Percentiles rank a stretch among this genome's conserved stretches.
Conservation (phyloP, 2,797 vertebrate genomes). For the Ataeniobius toweri region DNA sequence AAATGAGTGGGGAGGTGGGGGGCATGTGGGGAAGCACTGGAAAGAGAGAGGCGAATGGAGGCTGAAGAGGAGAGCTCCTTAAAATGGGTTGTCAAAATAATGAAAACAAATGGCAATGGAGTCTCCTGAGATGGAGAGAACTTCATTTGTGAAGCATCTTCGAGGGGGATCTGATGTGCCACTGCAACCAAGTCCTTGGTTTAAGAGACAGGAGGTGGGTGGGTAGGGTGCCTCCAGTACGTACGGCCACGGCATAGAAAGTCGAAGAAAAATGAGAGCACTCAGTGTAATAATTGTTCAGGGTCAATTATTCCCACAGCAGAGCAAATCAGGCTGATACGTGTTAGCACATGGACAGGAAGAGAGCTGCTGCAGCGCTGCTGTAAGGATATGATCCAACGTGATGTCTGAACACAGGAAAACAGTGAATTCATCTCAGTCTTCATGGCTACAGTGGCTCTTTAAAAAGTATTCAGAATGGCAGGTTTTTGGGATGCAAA, state of each 20-base stretch:
- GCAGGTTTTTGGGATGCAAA: background rate
- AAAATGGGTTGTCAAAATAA: slow-evolving; percentile 83
- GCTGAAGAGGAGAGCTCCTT: slow-evolving; percentile 72
- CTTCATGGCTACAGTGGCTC: background rate
- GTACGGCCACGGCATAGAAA: slow-evolving; percentile 44
- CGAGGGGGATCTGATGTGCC: slow-evolving; percentile 50
- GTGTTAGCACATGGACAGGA: slow-evolving; percentile 64
- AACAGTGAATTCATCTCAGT: slow-evolving; percentile 48
- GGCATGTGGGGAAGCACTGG: background rate
- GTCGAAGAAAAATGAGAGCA: slow-evolving; percentile 75
- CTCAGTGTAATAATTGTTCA: slow-evolving; percentile 84
- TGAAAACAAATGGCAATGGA: slow-evolving; percentile 83
- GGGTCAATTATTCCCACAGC: slow-evolving; percentile 83
- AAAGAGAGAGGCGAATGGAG: slow-evolving; percentile 45
- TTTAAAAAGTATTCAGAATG: background rate
- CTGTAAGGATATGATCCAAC: slow-evolving; percentile 44
- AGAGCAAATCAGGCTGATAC: slow-evolving; percentile 74
- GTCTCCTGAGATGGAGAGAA: slow-evolving; percentile 79
- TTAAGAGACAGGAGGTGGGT: slow-evolving; percentile 42
- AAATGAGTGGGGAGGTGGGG: slow-evolving; percentile 50
- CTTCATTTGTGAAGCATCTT: slow-evolving; percentile 80
- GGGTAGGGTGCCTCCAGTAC: slow-evolving; percentile 15
- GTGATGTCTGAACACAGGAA: slow-evolving; percentile 45
- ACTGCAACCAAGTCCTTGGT: slow-evolving; percentile 45
- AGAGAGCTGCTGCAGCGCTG: slow-evolving; percentile 56